Evolutionary conservation across 2,888 invertebrate genomes (phyloP), one percentile per base, ranked within the genome.

Genomic region (Aricia artaxerxes): DNA sequence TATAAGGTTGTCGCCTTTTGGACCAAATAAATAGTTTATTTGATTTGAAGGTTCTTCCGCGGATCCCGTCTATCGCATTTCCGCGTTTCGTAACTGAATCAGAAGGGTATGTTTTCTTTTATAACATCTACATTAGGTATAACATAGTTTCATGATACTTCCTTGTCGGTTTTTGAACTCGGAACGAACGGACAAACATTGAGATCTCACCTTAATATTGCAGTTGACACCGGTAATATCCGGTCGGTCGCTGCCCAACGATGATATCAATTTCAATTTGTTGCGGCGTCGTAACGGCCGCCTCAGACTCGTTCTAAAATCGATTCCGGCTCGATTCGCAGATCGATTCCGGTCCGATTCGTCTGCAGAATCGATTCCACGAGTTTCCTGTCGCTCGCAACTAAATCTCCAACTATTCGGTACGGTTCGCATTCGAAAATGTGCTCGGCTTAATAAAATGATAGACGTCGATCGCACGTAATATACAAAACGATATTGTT

Each of bases 221-320:
- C 88, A 91, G 89, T 88, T 91, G 93, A 93, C 93, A 93, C 90
- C 89, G 89, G 91, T 93, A 94, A 94, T 94, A 93, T 94, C 94
- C 94, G 93, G 92, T 85, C 86, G 86, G 85, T 85, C 87, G 85
- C 88, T 91, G 90, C 89, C 92, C 90, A 91, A 90, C 90, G 92
- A 93, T 93, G 90, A 91, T 94, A 94, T 94, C 94, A 93, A 92
- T 93, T 94, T 93, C 94, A 93, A 94, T 93, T 94, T 94, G 93
- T 92, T 92, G 91, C 90, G 92, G 90, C 87, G 87, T 88, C 88
- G 90, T 91, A 91, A 90, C 91, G 87, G 90, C 90, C 89, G 90
- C 89, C 88, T 90, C 90, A 69, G 90, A 91, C 90, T 92, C 90
- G 89, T 90, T 90, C 91, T 88, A 91, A 89, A 91, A 92, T 92